Evolutionary conservation across 2,113 vertebrate species (phyloP).

Genomic region (Cervus canadensis): DNA sequence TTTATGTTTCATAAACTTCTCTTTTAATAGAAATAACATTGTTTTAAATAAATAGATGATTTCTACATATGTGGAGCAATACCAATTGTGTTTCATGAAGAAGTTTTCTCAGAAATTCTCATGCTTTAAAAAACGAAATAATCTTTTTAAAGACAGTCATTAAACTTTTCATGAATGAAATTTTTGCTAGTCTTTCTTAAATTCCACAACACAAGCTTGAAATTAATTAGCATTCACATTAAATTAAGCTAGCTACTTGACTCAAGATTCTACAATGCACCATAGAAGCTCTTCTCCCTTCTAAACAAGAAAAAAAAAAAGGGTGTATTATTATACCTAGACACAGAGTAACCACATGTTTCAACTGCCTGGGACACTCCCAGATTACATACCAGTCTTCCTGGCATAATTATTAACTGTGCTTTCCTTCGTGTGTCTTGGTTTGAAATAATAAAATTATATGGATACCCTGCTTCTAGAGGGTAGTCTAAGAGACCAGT

Average conservation of each 20-base stretch:
- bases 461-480: background rate
- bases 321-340: background rate
- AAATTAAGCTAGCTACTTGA: background rate
- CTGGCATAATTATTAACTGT: background rate
- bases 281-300: background rate
- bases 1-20: background rate
- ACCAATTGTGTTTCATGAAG: background rate
- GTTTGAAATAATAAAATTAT: background rate
- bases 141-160: background rate
- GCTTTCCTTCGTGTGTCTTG: background rate
- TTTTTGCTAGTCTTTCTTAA: slow-evolving; percentile 27
- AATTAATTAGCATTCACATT: background rate
- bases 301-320: background rate
- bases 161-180: slow-evolving; percentile 28
- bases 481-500: background rate
- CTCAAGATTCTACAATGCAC: background rate
- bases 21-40: slow-evolving; percentile 4
- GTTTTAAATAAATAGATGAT: slow-evolving; percentile 29
- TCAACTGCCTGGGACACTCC: background rate
- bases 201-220: slow-evolving; percentile 19
- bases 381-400: background rate
- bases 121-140: slow-evolving; percentile 15
- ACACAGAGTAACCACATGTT: background rate
- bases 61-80: background rate
- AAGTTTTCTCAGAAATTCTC: slow-evolving; percentile 1